phyloP scores from a whole-genome alignment of 2,797 vertebrate species.

The Eulemur coronatus region DNA sequence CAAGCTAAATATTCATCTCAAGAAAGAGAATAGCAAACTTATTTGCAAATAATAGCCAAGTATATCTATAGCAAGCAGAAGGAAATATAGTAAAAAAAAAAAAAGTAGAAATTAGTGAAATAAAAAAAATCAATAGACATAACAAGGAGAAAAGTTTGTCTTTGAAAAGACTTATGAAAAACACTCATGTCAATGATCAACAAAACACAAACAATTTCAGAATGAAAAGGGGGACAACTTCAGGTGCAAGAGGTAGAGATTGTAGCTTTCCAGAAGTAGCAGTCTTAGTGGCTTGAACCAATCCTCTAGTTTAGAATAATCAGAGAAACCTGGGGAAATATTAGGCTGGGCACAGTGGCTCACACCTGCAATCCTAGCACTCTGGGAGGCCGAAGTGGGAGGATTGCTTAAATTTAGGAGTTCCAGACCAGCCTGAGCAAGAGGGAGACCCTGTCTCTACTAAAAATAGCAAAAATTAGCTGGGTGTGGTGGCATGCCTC shows the following conservation, averaged over 20 bases:
- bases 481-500: too few relatives aligned
- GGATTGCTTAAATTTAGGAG: too few relatives aligned
- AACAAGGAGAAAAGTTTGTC: neutral
- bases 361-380: too few relatives aligned
- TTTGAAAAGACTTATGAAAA: constrained; percentile 11
- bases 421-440: too few relatives aligned
- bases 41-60: neutral
- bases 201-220: neutral
- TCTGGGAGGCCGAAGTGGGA: too few relatives aligned
- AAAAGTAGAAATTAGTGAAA: constrained; percentile 7
- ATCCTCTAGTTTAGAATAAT: neutral
- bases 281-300: neutral
- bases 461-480: too few relatives aligned
- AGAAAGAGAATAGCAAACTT: neutral
- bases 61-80: neutral
- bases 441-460: too few relatives aligned
- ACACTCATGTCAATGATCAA: neutral
- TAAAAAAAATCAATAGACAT: neutral
- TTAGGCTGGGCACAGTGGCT: neutral
- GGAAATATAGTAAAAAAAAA: neutral
- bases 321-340: constrained; percentile 26
- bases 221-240: neutral
- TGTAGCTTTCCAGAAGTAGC: neutral
- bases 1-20: neutral
- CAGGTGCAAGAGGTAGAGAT: neutral